These are phyloP conservation scores for Zalophus californianus DNA, from an alignment of 2,797 vertebrate genomes.

Conservation along the genomic window DNA sequence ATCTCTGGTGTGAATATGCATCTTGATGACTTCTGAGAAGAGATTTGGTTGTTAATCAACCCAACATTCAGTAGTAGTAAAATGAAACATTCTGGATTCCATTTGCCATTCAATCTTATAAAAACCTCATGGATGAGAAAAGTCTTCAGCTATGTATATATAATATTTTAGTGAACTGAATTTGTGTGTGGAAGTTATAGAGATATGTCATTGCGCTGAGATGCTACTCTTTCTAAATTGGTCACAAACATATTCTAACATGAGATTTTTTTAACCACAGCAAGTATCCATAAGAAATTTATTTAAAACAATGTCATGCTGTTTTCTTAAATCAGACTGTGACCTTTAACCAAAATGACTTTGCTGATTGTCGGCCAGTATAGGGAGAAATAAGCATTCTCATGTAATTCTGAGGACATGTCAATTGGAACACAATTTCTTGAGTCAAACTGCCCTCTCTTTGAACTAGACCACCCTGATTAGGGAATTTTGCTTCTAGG, in stretches of 20 bases:
- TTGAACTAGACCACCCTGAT: neutral
- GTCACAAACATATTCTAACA: neutral
- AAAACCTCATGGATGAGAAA: neutral
- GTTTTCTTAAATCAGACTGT: neutral
- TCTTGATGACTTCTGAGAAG: neutral
- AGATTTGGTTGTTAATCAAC: neutral
- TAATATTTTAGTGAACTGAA: neutral
- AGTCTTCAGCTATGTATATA: neutral
- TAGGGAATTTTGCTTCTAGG: neutral
- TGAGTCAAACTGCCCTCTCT: neutral
- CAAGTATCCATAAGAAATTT: neutral
- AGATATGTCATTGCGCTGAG: neutral
- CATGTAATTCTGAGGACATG: neutral
- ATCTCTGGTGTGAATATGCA: neutral
- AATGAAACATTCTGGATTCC: neutral
- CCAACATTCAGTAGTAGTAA: neutral
- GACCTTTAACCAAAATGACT: constrained; percentile 2
- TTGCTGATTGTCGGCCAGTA: neutral
- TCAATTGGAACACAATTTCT: neutral
- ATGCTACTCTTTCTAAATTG: neutral
- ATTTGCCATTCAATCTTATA: neutral
- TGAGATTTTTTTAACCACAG: neutral
- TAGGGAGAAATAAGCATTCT: neutral
- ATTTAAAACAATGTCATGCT: neutral
- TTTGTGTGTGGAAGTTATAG: neutral